phyloP scores from a whole-genome alignment of 1,140 invertebrate genomes.

The Leptinotarsa texana region DNA sequence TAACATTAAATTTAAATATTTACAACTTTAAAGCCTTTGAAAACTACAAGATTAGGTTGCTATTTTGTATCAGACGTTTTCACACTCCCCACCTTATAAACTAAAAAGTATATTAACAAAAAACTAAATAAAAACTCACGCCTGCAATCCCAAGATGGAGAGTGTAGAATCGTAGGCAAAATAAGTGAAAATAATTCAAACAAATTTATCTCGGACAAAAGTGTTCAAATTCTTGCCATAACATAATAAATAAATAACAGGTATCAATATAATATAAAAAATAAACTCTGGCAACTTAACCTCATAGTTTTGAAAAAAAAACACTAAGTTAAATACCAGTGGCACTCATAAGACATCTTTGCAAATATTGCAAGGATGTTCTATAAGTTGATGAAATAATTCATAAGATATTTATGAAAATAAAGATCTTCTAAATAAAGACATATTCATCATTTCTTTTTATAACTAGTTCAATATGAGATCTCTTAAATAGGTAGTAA shows the following conservation, averaged over 20 bases:
- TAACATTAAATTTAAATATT: slow-evolving; percentile 47
- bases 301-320: slow-evolving; percentile 37
- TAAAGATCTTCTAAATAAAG: slow-evolving; percentile 54
- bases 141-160: neutral
- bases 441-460: slow-evolving; percentile 38
- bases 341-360: slow-evolving; percentile 35
- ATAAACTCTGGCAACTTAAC: slow-evolving; percentile 43
- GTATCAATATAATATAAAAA: slow-evolving; percentile 39
- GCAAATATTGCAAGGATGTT: slow-evolving; percentile 47
- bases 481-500: slow-evolving; percentile 56
- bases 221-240: slow-evolving; percentile 17
- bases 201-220: slow-evolving; percentile 13
- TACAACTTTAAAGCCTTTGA: slow-evolving; percentile 34
- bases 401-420: slow-evolving; percentile 46
- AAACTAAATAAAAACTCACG: slow-evolving; percentile 23
- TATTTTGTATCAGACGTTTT: slow-evolving; percentile 26
- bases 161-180: slow-evolving; percentile 7
- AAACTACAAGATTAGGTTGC: slow-evolving; percentile 34
- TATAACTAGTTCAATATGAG: slow-evolving; percentile 55
- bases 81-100: slow-evolving; percentile 38
- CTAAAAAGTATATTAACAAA: slow-evolving; percentile 42
- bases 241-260: slow-evolving; percentile 42
- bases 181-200: slow-evolving; percentile 20
- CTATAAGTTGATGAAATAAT: slow-evolving; percentile 31
- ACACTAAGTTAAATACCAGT: slow-evolving; percentile 16